Conservation (phyloP, 2,888 invertebrate species). For the Platycheirus rosarum region DNA sequence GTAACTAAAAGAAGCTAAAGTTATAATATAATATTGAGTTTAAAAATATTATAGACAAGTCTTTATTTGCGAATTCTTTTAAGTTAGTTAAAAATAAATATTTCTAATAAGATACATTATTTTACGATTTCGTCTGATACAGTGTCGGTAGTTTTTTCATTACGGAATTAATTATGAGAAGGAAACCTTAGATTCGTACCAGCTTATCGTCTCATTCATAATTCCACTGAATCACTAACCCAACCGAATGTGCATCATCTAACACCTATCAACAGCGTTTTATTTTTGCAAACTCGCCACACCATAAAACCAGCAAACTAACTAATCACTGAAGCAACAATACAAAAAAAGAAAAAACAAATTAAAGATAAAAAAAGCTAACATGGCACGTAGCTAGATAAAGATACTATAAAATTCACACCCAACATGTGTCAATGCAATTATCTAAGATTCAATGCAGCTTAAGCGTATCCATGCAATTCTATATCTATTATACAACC, state of each 20-base stretch:
- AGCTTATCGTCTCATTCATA: constrained; percentile 50
- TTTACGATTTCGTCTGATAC: too few relatives aligned
- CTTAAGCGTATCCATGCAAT: constrained; percentile 1
- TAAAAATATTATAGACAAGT: too few relatives aligned
- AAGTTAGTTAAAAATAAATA: too few relatives aligned
- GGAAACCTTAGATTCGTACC: constrained; percentile 27
- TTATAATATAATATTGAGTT: too few relatives aligned
- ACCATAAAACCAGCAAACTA: constrained; percentile 21
- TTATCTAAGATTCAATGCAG: constrained; percentile 62
- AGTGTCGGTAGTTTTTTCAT: constrained; percentile 1
- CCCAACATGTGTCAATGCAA: constrained; percentile 68
- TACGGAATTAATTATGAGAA: background rate
- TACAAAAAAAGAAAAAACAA: constrained; percentile 17
- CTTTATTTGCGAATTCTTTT: too few relatives aligned
- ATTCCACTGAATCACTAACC: constrained; percentile 46
- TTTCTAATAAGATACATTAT: too few relatives aligned
- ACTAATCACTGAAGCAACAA: constrained; percentile 36
- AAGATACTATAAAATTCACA: constrained; percentile 65
- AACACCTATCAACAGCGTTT: constrained; percentile 64
- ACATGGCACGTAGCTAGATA: constrained; percentile 71
- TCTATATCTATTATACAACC: constrained; percentile 6
- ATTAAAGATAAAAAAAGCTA: constrained; percentile 43
- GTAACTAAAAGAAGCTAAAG: too few relatives aligned
- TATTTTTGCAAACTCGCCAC: constrained; percentile 17
- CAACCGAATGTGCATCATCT: constrained; percentile 71